These are phyloP conservation scores for Macrostomum lignano DNA, from an alignment of 1,140 invertebrate genomes.

Conservation along the genomic window DNA sequence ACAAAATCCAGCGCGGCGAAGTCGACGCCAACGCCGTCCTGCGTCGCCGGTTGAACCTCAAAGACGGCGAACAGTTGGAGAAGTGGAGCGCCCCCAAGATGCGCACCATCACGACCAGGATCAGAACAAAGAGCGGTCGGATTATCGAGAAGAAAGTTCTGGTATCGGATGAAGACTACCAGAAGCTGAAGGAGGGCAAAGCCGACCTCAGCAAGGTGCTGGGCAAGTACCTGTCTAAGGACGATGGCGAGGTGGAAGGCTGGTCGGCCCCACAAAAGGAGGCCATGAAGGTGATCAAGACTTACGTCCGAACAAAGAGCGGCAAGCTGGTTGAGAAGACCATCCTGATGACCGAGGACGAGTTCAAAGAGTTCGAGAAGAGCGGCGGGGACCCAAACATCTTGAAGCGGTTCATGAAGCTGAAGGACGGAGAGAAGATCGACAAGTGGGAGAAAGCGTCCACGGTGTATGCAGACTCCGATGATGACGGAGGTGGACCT, in stretches of 20 bases:
- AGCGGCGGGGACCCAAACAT: constrained; percentile 18
- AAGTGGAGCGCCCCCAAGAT: constrained; percentile 8
- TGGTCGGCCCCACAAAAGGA: constrained; percentile 2
- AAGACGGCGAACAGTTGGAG: constrained; percentile 13
- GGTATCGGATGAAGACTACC: constrained; percentile 19
- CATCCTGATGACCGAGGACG: constrained; percentile 22
- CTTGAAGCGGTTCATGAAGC: constrained; percentile 18
- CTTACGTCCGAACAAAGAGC: constrained; percentile 21
- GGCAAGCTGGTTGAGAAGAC: constrained; percentile 19
- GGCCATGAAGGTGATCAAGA: constrained; percentile 21
- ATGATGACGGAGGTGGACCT: constrained; percentile 14
- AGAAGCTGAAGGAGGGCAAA: constrained; percentile 14
- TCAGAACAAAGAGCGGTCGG: constrained; percentile 23
- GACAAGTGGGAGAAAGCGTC: constrained; percentile 24
- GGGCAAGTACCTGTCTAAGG: constrained; percentile 2
- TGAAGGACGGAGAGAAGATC: constrained; percentile 18
- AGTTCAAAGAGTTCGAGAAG: constrained; percentile 16
- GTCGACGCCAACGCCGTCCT: background rate
- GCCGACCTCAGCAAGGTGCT: background rate
- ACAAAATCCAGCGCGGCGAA: constrained; percentile 5
- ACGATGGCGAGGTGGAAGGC: constrained; percentile 1
- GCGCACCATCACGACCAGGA: constrained; percentile 22
- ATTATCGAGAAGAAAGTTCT: constrained; percentile 19
- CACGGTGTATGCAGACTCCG: constrained; percentile 15
- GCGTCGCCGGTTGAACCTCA: constrained; percentile 5